Base-by-base conservation (phyloP, 2,113 vertebrate species). In the Podarcis raffonei region DNA sequence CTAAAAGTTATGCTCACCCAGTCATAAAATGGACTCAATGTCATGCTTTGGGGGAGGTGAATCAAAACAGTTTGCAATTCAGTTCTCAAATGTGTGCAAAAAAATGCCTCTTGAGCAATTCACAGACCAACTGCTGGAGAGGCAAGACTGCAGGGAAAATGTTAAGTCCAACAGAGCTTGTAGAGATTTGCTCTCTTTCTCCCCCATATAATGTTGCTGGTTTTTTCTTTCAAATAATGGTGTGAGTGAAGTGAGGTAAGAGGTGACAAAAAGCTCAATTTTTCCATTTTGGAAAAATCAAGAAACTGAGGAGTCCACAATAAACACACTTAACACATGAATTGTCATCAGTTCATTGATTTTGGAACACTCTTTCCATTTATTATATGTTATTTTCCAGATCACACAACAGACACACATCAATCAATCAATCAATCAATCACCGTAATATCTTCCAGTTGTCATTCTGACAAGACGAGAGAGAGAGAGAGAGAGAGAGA, bases 351-450 rank as follows among this genome's bases (percentile, higher is more conserved):
- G 57, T 86, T 92, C 92, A 81, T 86, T 37, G 89, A 27, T 62
- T 7, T 15, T 62, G 48, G 83, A 93, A 57, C 79, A 68, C 59
- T 53, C 79, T 84, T 84, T 11, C 2, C 87, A 62, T 88, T 72
- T 76, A 69, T 76, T 90, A 92, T 37, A 77, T 80, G 25, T 89
- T 91, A 90, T 86, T 92, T 68, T 90, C 82, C 59, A 20, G 18
- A 62, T 62, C 59, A 62, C 13, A 62, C 18, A 62, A 5, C 59
- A 4, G 18, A 62, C 59, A 62, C 48, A 53, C 48, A 53, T 53
- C 42, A 48, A 11, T 62, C 18, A 62, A 62, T 62, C 59, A 62
- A 53, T 53, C 42, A 48, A 11, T 62, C 18, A 62, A 62, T 62
- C 59, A 62, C 16, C 2, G 2, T 9, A 30, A 32, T 48, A 48